phyloP scores from a whole-genome alignment of 2,888 invertebrate genomes.

The Drosophila imparisetae region DNA sequence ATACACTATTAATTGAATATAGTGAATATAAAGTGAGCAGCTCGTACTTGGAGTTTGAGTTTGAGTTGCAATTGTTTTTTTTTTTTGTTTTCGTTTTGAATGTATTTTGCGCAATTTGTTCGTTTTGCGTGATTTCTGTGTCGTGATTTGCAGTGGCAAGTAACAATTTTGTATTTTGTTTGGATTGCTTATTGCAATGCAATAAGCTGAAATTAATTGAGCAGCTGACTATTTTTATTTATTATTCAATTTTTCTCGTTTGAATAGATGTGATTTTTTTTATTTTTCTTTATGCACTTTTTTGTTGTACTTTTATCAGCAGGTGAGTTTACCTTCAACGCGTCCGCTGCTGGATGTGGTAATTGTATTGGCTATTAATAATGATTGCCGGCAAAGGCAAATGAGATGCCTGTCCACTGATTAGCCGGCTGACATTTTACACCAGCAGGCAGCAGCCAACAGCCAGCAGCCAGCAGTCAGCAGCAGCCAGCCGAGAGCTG shows the following conservation, averaged over 20 bases:
- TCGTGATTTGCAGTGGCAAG: constrained; percentile 79
- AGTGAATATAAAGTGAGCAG: constrained; percentile 15
- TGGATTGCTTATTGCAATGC: constrained; percentile 49
- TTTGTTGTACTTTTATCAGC: constrained; percentile 47
- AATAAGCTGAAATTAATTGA: constrained; percentile 71
- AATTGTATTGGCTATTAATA: constrained; percentile 73
- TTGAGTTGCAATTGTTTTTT: not conserved
- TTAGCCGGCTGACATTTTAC: constrained; percentile 73
- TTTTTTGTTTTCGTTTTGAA: constrained; percentile 60
- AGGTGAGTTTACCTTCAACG: constrained; percentile 49
- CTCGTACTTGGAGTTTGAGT: constrained; percentile 22
- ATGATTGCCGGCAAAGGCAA: constrained; percentile 65
- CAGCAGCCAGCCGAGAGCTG: constrained; percentile 1
- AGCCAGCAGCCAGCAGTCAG: constrained; percentile 10
- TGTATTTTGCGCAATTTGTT: constrained; percentile 77
- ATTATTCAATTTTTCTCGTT: constrained; percentile 41
- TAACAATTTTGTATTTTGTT: constrained; percentile 31
- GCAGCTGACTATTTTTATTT: constrained; percentile 66
- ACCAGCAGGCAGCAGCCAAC: constrained; percentile 18
- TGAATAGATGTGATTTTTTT: constrained; percentile 4
- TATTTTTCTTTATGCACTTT: constrained; percentile 16
- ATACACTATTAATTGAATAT: constrained; percentile 34
- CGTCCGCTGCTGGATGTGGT: constrained; percentile 50
- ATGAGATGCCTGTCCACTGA: constrained; percentile 67
- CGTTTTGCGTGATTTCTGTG: constrained; percentile 70